Conservation (phyloP, 53 echinoderm and acorn worm genomes). For the Hippasteria phrygiana region DNA sequence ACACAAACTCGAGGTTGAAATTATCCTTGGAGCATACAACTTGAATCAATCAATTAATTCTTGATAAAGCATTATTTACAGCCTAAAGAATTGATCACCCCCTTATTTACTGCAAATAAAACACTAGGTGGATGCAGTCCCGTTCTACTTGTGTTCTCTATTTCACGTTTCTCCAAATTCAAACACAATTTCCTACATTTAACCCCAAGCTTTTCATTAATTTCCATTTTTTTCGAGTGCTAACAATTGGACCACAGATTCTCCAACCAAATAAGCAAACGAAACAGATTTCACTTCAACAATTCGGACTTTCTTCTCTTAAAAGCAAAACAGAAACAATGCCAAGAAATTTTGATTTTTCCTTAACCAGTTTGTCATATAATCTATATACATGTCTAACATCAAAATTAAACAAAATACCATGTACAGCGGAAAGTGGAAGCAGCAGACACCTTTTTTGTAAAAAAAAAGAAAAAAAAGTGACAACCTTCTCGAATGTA, state of each 20-base stretch:
- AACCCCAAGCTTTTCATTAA: too few species aligned
- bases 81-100: neutral
- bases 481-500: too few species aligned
- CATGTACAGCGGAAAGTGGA: neutral
- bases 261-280: too few species aligned
- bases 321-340: neutral
- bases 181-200: too few species aligned
- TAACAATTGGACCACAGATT: too few species aligned
- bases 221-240: too few species aligned
- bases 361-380: neutral
- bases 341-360: slow-evolving; percentile 13
- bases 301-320: too few species aligned
- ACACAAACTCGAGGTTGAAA: neutral
- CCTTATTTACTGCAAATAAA: too few species aligned
- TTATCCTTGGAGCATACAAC: neutral
- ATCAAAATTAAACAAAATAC: slow-evolving; percentile 33
- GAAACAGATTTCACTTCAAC: too few species aligned
- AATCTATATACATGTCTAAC: slow-evolving; percentile 46
- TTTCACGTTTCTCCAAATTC: too few species aligned
- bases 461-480: neutral
- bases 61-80: neutral
- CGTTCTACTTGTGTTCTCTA: too few species aligned
- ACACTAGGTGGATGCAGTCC: too few species aligned
- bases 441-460: neutral
- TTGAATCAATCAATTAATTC: neutral